Evolutionary conservation across 1,140 invertebrate species (phyloP).

Genomic region (Polypedilum pembai): DNA sequence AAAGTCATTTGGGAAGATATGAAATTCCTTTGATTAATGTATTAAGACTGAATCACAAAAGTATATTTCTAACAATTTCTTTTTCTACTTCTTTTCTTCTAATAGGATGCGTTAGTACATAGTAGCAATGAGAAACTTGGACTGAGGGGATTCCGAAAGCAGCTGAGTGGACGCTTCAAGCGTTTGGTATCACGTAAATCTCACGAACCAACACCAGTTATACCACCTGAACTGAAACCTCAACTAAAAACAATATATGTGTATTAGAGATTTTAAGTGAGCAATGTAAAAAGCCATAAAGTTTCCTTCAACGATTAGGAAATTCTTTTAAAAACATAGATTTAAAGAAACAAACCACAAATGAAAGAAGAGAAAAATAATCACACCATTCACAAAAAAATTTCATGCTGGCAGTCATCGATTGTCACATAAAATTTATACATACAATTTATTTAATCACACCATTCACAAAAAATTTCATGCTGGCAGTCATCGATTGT

Average conservation of each 20-base stretch:
- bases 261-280: slow-evolving; percentile 49
- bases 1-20: too few species aligned
- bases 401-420: too few species aligned
- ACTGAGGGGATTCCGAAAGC: slow-evolving; percentile 72
- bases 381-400: too few species aligned
- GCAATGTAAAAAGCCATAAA: not conserved
- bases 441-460: not conserved
- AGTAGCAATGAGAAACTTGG: slow-evolving; percentile 58
- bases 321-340: not conserved
- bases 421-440: too few species aligned
- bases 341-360: not conserved
- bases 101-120: slow-evolving; percentile 68
- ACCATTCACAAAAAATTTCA: too few species aligned
- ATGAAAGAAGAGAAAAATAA: not conserved
- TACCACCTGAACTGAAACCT: slow-evolving; percentile 75
- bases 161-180: slow-evolving; percentile 71
- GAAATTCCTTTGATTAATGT: too few species aligned
- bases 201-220: slow-evolving; percentile 68
- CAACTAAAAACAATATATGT: slow-evolving; percentile 84
- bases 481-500: too few species aligned
- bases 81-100: slow-evolving; percentile 42
- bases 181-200: slow-evolving; percentile 72
- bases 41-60: not conserved
- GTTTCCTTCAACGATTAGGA: not conserved
- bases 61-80: slow-evolving; percentile 12